Evolutionary conservation across 2,113 vertebrate genomes (phyloP).

Genomic region (Chionis minor): DNA sequence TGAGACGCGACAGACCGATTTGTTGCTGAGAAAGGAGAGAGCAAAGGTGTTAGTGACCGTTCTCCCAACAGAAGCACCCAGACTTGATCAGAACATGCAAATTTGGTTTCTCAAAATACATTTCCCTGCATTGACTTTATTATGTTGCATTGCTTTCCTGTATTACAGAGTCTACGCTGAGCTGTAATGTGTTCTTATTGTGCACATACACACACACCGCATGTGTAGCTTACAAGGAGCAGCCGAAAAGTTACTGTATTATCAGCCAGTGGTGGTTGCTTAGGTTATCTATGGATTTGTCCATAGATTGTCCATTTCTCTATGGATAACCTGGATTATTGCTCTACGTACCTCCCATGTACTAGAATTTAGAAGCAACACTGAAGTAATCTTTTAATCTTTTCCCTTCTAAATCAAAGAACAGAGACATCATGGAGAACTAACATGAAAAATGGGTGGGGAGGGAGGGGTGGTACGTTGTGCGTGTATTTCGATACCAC

Average conservation of each 20-base stretch:
- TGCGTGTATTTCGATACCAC: neutral
- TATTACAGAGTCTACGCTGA: accelerated
- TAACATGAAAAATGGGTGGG: neutral
- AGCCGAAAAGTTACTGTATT: accelerated
- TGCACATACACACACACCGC: accelerated
- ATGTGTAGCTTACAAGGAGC: accelerated
- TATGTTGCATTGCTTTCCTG: slow-evolving; percentile 33
- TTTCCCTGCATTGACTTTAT: slow-evolving; percentile 21
- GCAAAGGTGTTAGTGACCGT: neutral
- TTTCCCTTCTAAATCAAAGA: neutral
- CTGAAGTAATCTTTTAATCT: neutral
- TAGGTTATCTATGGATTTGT: neutral
- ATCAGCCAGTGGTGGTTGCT: accelerated
- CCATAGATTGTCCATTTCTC: neutral
- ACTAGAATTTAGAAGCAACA: neutral
- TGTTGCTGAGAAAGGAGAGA: neutral
- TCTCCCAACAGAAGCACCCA: neutral
- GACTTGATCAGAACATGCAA: slow-evolving; percentile 38
- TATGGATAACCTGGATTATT: accelerated
- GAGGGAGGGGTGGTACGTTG: too few species aligned
- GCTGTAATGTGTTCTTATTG: accelerated
- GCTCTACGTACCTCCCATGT: neutral
- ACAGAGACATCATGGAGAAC: neutral
- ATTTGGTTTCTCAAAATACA: neutral
- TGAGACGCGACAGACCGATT: neutral